Evolutionary conservation across 2,888 invertebrate species (phyloP), one percentile per base, ranked within the genome.

Genomic region (Panopea generosa): DNA sequence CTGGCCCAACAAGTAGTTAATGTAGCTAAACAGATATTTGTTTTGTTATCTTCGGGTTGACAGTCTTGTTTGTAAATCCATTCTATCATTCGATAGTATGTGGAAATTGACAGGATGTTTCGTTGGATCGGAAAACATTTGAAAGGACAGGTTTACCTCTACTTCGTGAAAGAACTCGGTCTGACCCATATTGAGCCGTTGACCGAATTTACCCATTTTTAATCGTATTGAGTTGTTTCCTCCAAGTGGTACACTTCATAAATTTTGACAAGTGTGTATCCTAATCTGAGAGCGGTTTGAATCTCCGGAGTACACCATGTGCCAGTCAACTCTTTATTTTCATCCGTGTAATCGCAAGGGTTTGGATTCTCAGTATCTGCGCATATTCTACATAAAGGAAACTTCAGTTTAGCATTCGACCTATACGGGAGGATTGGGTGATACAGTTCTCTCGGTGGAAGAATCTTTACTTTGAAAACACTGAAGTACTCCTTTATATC

Each of bases 161-260:
- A 9, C 27, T 50, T 57, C 59, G 59, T 67, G 57, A 14, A 50
- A 59, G 26, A 50, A 59, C 11, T 33, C 33, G 33, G 59, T 59
- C 26, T 49, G 59, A 11, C 45, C 16, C 38, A 59, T 9, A 27
- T 67, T 67, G 18, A 59, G 67, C 20, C 50, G n/a, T 22, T 67
- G 59, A 14, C 59, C 67, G 20, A 57, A 67, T 26, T 56, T 67
- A 18, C 56, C 67, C 67, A 56, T 4, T 24, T n/a, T 11, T 57
- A 60, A 40, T 80, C 47, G 29, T 77, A 77, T 49, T 76, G 26
- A 2, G 27, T 45, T 4, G 59, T 66, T 3, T 83, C 66, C 45
- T 86, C 38, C 55, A 89, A 91, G 55, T 90, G 83, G 86, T 90
- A 92, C 9, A 91, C 86, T 77, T 91, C 90, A 33, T 80, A 77